Conservation (phyloP, 2,888 invertebrate genomes). For the Meiosimyza decipiens region DNA sequence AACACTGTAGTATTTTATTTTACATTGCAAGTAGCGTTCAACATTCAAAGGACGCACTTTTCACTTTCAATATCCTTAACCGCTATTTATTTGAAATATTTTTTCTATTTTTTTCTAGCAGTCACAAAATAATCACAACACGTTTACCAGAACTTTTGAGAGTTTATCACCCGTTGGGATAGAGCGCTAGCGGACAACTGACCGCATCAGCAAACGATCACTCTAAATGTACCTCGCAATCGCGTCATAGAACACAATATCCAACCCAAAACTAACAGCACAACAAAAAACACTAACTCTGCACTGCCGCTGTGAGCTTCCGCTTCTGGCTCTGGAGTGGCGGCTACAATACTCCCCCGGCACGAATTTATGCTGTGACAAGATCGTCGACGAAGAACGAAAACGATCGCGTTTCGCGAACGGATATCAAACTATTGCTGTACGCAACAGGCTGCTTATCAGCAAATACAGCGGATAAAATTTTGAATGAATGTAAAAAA, state of each 20-base stretch:
- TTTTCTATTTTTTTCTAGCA: conserved; percentile 1
- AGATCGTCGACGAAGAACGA: conserved; percentile 28
- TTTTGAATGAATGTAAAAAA: too few relatives aligned
- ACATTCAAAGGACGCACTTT: not conserved
- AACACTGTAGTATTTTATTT: not conserved
- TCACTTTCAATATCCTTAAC: conserved; percentile 15
- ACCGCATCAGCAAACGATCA: conserved; percentile 53
- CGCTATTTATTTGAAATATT: conserved; percentile 2
- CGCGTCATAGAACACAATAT: conserved; percentile 49
- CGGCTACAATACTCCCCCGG: conserved; percentile 7
- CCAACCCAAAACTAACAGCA: conserved; percentile 34
- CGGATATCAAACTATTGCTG: conserved; percentile 29
- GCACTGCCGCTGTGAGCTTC: conserved; percentile 26
- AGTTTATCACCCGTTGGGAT: conserved; percentile 58
- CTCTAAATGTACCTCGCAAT: conserved; percentile 51
- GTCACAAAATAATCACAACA: conserved; percentile 8
- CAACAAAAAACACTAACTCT: conserved; percentile 15
- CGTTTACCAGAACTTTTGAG: not conserved
- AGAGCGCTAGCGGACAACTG: conserved; percentile 65
- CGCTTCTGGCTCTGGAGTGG: conserved; percentile 26
- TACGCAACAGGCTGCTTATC: not conserved
- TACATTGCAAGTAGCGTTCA: too few relatives aligned
- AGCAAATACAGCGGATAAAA: too few relatives aligned
- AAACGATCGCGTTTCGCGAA: conserved; percentile 15
- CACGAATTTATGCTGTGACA: conserved; percentile 40